Evolutionary conservation across 2,797 vertebrate genomes (phyloP), one percentile per base, ranked within the genome.

Genomic region (Dermochelys coriacea): DNA sequence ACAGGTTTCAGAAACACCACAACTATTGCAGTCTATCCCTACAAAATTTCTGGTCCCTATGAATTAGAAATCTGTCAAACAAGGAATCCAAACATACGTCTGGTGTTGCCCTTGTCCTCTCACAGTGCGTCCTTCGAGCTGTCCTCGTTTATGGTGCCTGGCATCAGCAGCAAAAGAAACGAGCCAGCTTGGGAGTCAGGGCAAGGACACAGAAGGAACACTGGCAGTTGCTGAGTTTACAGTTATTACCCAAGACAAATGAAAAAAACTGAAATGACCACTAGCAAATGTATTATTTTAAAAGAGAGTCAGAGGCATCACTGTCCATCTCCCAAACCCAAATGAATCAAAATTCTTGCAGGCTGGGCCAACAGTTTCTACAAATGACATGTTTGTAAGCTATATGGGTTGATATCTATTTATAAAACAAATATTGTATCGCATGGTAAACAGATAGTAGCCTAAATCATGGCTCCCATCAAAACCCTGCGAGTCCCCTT

Each of bases 71-170:
- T 57, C 86, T 79, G 80, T 10, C 3, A 84, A 83, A 75, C 47
- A 80, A 91, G 71, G 34, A 21, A 37, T 78, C 61, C 41, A 88
- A 80, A 86, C 2, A 87, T 31, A 29, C 1, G 25, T 61, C n/a
- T 84, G 45, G 49, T 91, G 75, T 45, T 10, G 2, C 64, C 51
- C 61, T 80, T 34, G 34, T 55, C 34, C 54, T 52, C 41, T 52
- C 21, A 29, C 47, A 9, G 54, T 41, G 6, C 0, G 0, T 8
- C 64, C 82, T 87, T 78, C 0, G 0, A 61, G 81, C 82, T 54
- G 75, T 41, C 75, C 64, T 85, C 50, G 81, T 83, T 45, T 0
- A 0, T 14, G 31, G 51, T 61, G 31, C 23, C 61, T 57, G 64
- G 85, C 79, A 84, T 34, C 74, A 80, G 91, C 50, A 80, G 64